Base-by-base conservation (phyloP, 2,888 invertebrate species). In the Luperina nickerlii region DNA sequence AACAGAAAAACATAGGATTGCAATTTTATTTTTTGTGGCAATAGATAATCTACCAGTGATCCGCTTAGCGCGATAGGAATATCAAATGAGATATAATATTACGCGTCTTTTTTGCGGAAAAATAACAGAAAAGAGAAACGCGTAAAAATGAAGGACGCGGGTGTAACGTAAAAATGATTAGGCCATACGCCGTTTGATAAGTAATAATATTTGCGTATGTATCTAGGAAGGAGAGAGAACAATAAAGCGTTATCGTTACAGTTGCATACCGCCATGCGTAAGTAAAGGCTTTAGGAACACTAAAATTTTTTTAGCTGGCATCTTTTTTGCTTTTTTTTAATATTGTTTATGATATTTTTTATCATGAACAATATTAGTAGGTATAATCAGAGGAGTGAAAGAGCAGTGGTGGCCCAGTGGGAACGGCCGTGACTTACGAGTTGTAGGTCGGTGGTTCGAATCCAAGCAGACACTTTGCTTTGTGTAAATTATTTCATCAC, bases 41-140 rank as follows among this genome's bases (percentile, higher is more conserved):
- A 84, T 67, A 72, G 27, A 82, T 83, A 86, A 86, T 86, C 82
- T 45, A n/a, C 24, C 9, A 66, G 67, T 83, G 77, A 89, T 82
- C 82, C 76, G 76, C 45, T 76, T 57, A 74, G 38, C 79, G 77
- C 66, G 83, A 79, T 82, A 78, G 54, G 82, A 88, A 89, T 88
- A 82, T 67, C 71, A 79, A 88, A 88, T 82, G 60, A 69, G 68
- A 80, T 79, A 70, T 69, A 79, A 78, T 74, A 85, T 57, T 51
- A 76, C 45, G 54, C 66, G 45, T 69, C 57, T 77, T 70, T 78
- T 57, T 71, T 24, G 32, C 1, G 20, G 20, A 51, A 75, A 38
- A 63, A 63, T 68, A 74, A 75, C 60, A 75, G 45, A 81, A 81
- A 54, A 32, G 65, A 60, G 20, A 72, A 76, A 66, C 32, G 45